A percentile compares a stretch with the other conserved stretches of the same genome.
phyloP scores from a whole-genome alignment of 2,888 invertebrate genomes.

The Diploptera punctata region DNA sequence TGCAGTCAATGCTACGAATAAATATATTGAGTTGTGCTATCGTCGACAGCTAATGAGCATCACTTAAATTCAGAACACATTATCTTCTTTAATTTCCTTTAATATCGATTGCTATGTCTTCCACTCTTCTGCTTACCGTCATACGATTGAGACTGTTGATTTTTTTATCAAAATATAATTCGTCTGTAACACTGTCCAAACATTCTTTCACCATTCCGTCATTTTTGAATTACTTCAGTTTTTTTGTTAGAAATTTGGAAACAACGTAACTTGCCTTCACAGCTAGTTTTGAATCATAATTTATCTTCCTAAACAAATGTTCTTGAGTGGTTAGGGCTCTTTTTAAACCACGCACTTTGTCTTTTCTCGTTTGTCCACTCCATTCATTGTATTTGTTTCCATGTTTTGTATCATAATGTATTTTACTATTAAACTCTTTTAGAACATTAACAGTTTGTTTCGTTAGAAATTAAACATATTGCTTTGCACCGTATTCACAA shows the following conservation, averaged over 20 bases:
- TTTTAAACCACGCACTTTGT: not conserved
- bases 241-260: not conserved
- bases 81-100: no score
- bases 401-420: no score
- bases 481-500: not conserved
- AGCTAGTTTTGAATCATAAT: not conserved
- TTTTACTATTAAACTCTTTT: no score
- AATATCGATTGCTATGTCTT: no score
- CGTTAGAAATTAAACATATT: not conserved
- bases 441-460: not conserved
- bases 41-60: no score
- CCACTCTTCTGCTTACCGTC: no score
- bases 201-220: not conserved
- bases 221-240: not conserved
- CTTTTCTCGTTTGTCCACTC: not conserved
- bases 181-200: not conserved
- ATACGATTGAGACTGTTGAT: no score
- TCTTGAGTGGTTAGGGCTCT: not conserved
- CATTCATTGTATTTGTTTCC: no score
- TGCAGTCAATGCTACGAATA: no score
- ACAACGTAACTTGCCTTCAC: not conserved
- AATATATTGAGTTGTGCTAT: no score
- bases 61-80: no score
- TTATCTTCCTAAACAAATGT: not conserved
- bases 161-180: no score